Evolutionary conservation across 2,797 vertebrate genomes (phyloP).

Genomic region (Lateolabrax maculatus): DNA sequence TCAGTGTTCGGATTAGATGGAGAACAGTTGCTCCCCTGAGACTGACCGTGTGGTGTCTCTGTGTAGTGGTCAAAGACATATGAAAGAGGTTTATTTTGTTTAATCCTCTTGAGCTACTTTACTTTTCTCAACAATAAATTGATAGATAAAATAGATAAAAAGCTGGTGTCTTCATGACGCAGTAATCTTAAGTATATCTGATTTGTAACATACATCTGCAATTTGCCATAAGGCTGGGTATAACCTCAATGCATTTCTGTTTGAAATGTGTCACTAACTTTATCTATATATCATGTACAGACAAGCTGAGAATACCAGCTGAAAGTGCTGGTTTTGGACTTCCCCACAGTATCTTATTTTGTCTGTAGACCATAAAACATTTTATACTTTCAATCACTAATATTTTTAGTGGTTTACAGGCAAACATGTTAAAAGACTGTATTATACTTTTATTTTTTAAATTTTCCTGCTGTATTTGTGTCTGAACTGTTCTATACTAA

Average conservation of each 20-base stretch:
- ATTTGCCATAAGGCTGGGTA: neutral
- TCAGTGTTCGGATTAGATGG: constrained; percentile 70
- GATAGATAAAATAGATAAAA: constrained; percentile 63
- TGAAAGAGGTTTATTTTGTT: constrained; percentile 70
- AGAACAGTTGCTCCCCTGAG: constrained; percentile 72
- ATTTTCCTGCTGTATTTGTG: no score
- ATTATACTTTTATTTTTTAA: no score
- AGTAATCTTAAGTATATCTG: neutral
- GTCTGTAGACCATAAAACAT: no score
- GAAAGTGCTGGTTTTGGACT: no score
- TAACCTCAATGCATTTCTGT: neutral
- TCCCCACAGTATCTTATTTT: no score
- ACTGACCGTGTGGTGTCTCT: constrained; percentile 44
- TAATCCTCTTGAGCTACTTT: constrained; percentile 79
- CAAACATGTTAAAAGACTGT: no score
- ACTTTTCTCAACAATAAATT: constrained; percentile 54
- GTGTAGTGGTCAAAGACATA: constrained; percentile 70
- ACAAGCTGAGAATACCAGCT: no score
- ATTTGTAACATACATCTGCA: constrained; percentile 4
- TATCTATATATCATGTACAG: neutral
- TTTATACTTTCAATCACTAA: no score
- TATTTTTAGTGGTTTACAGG: no score
- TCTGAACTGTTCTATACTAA: no score
- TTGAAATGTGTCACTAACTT: neutral
- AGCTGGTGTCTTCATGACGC: constrained; percentile 37